These are phyloP conservation scores for Raja brachyura DNA, from an alignment of 2,113 vertebrate genomes.

Conservation along the genomic window DNA sequence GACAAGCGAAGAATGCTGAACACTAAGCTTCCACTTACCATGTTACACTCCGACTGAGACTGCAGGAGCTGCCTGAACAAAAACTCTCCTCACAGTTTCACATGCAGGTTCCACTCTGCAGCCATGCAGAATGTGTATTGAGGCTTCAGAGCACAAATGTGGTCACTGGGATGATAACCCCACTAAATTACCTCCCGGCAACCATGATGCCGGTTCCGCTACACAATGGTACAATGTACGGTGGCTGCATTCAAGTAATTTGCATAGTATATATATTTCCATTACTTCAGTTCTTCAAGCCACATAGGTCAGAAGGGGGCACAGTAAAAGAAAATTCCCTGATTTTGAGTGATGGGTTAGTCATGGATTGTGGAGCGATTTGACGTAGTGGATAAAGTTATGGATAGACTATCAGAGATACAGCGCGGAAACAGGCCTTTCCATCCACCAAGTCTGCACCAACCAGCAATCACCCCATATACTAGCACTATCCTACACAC, in stretches of 20 bases:
- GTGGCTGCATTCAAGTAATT: not conserved
- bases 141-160: not conserved
- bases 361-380: no score
- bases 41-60: not conserved
- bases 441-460: no score
- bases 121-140: not conserved
- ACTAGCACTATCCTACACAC: no score
- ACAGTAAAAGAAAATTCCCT: no score
- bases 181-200: not conserved
- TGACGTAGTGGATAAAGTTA: no score
- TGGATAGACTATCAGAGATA: no score
- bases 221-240: not conserved
- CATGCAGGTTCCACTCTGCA: not conserved
- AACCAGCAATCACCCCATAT: no score
- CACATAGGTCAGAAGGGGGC: no score
- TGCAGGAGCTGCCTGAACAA: not conserved
- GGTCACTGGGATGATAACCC: no score
- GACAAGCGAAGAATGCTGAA: not conserved
- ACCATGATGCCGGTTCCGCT: not conserved
- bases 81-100: not conserved
- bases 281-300: not conserved
- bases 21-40: not conserved
- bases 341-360: no score
- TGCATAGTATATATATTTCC: not conserved
- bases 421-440: no score